A percentile compares a stretch with the other conserved stretches of the same genome.
Conservation (phyloP, 53 echinoderm and acorn worm genomes). For the Henricia sp. region DNA sequence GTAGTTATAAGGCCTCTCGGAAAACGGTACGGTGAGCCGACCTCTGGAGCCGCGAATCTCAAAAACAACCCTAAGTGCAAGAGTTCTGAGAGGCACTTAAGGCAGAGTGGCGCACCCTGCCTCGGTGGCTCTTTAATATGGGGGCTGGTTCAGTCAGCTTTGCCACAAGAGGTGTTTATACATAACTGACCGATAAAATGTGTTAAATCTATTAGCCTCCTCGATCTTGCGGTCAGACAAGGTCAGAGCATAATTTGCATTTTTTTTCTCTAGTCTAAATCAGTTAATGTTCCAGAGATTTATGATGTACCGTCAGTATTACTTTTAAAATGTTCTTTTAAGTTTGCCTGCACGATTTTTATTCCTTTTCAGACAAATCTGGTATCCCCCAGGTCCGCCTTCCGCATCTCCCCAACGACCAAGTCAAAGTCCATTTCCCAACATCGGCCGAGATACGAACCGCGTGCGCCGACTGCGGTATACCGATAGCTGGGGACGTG, state of each 20-base stretch:
- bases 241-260: not conserved
- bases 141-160: no score
- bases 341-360: not conserved
- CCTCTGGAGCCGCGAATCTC: no score
- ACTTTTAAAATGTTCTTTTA: not conserved
- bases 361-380: slow-evolving; percentile 15
- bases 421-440: not conserved
- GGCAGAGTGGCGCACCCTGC: no score
- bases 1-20: no score
- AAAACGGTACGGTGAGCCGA: no score
- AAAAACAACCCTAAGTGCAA: no score
- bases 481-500: slow-evolving; percentile 1
- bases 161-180: no score
- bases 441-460: slow-evolving; percentile 14
- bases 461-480: not conserved
- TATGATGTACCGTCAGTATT: not conserved
- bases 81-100: no score
- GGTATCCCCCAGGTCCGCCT: not conserved
- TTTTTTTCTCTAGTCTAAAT: not conserved
- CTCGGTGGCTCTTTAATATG: no score
- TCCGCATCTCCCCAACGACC: not conserved
- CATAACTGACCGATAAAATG: not conserved
- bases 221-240: no score
- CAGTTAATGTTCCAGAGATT: not conserved
- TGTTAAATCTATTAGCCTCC: no score